Conservation (phyloP, 2,113 vertebrate genomes). For the Baryphthengus martii region DNA sequence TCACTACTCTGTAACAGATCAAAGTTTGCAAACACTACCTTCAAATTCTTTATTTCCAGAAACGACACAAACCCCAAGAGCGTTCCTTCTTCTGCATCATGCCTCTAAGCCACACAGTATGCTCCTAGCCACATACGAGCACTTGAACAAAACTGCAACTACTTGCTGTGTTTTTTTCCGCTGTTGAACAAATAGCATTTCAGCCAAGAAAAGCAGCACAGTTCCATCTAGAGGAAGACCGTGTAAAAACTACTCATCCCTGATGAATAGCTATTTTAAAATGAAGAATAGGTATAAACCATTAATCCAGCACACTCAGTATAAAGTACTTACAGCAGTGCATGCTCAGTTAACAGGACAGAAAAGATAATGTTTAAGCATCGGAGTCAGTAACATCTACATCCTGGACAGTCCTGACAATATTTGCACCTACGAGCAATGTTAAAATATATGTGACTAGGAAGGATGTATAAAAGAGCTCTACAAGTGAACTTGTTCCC, state of each 20-base stretch:
- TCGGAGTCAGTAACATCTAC: background rate
- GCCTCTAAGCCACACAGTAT: background rate
- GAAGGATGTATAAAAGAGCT: background rate
- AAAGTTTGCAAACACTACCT: background rate
- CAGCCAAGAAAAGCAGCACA: constrained; percentile 10
- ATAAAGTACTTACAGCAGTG: background rate
- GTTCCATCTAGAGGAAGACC: constrained; percentile 57
- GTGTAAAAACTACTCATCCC: background rate
- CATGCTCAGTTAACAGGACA: background rate
- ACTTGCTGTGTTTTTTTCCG: background rate
- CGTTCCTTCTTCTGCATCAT: background rate
- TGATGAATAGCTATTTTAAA: background rate
- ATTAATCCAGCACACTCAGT: background rate
- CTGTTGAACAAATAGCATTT: background rate
- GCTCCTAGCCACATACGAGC: fast-evolving
- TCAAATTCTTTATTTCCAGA: background rate
- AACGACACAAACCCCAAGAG: background rate
- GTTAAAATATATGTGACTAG: background rate
- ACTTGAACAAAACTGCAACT: background rate
- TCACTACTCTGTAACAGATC: background rate
- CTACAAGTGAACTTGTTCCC: background rate
- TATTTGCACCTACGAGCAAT: background rate
- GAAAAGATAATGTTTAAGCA: background rate
- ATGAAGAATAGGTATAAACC: background rate
- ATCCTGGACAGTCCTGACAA: background rate